A percentile compares a stretch with the other conserved stretches of the same genome.
Conservation (phyloP, 1,140 invertebrate genomes). For the Anastrepha obliqua region DNA sequence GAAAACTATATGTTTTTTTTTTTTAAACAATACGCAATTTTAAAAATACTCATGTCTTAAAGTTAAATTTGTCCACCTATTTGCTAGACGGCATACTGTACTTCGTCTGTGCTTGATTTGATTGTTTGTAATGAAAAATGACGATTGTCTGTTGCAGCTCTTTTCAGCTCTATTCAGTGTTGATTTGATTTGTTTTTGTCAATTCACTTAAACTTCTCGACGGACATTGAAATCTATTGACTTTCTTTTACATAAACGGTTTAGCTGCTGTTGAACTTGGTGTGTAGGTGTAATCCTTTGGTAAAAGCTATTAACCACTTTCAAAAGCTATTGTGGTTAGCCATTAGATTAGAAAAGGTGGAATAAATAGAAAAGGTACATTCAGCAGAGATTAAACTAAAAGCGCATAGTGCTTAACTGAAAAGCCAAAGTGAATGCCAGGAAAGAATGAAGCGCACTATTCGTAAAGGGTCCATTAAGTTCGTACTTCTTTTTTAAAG, state of each 20-base stretch:
- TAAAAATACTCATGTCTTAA: too few relatives aligned
- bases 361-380: neutral
- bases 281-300: neutral
- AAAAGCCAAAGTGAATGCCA: too few relatives aligned
- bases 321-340: neutral
- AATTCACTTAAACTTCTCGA: neutral
- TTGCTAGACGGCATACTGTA: too few relatives aligned
- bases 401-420: neutral
- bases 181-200: slow-evolving; percentile 41
- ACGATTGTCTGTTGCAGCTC: neutral
- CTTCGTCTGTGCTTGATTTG: neutral
- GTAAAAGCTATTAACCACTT: slow-evolving; percentile 22
- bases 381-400: neutral
- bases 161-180: neutral
- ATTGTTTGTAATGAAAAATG: slow-evolving; percentile 9
- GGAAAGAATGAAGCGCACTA: too few relatives aligned
- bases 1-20: too few relatives aligned
- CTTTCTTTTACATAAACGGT: neutral
- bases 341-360: neutral
- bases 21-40: too few relatives aligned
- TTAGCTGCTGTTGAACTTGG: neutral
- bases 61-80: too few relatives aligned
- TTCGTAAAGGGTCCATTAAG: too few relatives aligned
- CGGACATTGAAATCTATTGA: neutral
- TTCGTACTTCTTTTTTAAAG: too few relatives aligned